Percentiles rank a stretch among this genome's conserved stretches.
Conservation (phyloP, 1,140 invertebrate species). For the Lepidurus apus region DNA sequence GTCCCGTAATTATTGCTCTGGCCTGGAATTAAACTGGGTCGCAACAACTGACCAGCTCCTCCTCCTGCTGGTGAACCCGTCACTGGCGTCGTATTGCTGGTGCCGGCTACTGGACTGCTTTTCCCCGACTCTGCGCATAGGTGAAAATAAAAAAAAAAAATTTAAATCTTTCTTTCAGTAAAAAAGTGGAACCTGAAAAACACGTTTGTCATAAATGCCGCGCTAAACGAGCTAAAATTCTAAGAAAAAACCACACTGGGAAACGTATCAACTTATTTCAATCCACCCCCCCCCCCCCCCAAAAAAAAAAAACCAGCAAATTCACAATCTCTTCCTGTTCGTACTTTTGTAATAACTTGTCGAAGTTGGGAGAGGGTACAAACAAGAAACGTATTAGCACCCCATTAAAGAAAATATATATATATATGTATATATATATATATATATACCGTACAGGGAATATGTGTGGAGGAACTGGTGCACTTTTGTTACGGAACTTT, state of each 20-base stretch:
- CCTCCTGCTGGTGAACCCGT: constrained; percentile 23
- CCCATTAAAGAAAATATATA: not conserved
- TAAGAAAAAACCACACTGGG: no score
- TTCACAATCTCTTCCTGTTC: no score
- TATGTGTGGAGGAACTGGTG: not conserved
- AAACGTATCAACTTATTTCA: no score
- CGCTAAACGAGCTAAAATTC: no score
- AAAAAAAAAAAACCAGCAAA: no score
- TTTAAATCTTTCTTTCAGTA: no score
- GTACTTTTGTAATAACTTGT: no score
- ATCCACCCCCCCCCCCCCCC: no score
- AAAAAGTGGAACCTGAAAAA: no score
- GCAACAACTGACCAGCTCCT: constrained; percentile 9
- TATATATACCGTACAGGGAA: not conserved
- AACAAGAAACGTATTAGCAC: not conserved
- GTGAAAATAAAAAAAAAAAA: no score
- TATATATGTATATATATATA: no score
- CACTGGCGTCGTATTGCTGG: not conserved
- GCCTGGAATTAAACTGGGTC: constrained; percentile 17
- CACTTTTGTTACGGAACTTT: not conserved
- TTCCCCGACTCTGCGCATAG: not conserved
- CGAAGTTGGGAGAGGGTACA: not conserved
- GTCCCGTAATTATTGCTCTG: constrained; percentile 3
- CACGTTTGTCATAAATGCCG: no score
- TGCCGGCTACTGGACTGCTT: not conserved